These are phyloP conservation scores for Clarias fuscus DNA, from an alignment of 2,797 vertebrate genomes.

Conservation along the genomic window DNA sequence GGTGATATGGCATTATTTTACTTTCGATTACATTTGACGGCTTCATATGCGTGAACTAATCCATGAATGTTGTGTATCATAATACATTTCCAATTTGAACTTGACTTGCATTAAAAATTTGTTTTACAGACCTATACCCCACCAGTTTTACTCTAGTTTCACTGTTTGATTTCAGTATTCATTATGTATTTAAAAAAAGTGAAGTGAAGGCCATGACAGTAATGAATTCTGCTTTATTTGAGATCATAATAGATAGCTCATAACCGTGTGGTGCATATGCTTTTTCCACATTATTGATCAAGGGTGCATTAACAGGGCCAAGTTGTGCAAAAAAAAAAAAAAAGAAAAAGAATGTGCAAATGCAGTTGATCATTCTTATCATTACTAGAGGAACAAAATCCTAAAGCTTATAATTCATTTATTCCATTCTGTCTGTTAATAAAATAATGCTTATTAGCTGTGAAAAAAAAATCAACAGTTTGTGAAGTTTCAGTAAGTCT, in stretches of 20 bases:
- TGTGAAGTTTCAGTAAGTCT: neutral
- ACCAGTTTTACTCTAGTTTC: neutral
- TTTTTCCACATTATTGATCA: conserved; percentile 16
- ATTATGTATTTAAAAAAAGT: neutral
- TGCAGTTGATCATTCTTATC: neutral
- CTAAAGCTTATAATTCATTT: neutral
- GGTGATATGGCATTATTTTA: conserved; percentile 24
- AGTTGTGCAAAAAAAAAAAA: neutral
- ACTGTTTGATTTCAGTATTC: conserved; percentile 11
- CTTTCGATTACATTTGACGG: neutral
- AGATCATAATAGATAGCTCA: neutral
- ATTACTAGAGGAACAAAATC: neutral
- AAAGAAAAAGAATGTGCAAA: neutral
- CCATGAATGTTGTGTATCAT: neutral
- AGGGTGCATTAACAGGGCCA: conserved; percentile 11
- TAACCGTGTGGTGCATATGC: neutral
- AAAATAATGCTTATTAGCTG: neutral
- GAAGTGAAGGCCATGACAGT: neutral
- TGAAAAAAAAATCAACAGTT: neutral
- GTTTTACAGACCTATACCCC: neutral
- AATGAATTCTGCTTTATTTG: neutral
- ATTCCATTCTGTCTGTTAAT: neutral
- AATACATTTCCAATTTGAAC: neutral
- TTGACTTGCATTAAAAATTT: conserved; percentile 14
- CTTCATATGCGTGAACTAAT: neutral